Base-by-base conservation (phyloP, 2,797 vertebrate species). In the Anableps anableps region DNA sequence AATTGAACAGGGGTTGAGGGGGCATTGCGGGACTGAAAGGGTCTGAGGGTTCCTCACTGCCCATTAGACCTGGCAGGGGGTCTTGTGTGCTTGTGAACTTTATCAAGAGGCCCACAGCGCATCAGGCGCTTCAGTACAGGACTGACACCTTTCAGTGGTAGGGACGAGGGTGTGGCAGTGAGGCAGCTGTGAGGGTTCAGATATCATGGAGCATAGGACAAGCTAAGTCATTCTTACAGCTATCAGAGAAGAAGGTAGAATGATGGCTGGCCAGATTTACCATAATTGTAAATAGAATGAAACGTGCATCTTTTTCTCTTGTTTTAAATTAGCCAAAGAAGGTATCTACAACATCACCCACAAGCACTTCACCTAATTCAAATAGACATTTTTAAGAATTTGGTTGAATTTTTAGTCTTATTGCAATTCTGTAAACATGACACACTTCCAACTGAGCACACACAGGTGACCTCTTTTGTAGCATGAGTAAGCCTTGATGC, bases 61-160 rank as follows among this genome's bases (percentile, higher is more conserved):
- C 91, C 92, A 96, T 96, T 95, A 94, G 88, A 88, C 90, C 90
- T 88, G 91, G 94, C 94, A 64, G 95, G 95, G 93, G 94, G 95
- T 94, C 93, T 88, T 83, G 82, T 77, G 82, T 81, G 87, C 74
- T 82, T 86, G 85, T 86, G 83, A 87, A 93, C 87, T 88, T 76
- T 73, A 87, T 85, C 89, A 73, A 83, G 84, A 91, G 88, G 87
- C 83, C 82, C 82, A 74, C 76, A 64, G 53, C 0, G 1, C 81
- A 83, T 48, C 73, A 78, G 41, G 77, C 74, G 62, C 78, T 81
- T 77, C 51, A 73, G 77, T 78, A 73, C 73, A 19, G 78, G 80
- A 85, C 78, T 86, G 84, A 88, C 92, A 77, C 85, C 96, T 93
- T 79, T 89, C 74, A 89, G 80, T 10, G 75, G 77, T n/a, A 55